phyloP scores from a whole-genome alignment of 2,797 vertebrate genomes.

The Spheniscus humboldti region DNA sequence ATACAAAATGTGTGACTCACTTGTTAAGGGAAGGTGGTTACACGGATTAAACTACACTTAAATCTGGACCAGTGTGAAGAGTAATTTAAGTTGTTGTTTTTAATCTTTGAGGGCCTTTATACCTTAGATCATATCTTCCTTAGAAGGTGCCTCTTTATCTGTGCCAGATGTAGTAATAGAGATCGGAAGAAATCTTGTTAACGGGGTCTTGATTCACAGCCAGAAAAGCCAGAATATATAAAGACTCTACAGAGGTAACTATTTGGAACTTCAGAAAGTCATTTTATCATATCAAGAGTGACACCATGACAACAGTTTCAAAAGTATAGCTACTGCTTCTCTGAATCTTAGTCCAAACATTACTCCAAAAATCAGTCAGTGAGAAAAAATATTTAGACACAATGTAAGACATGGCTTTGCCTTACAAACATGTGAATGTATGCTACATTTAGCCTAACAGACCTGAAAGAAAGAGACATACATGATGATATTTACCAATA shows the following conservation, averaged over 20 bases:
- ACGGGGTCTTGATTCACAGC: neutral
- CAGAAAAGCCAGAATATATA: neutral
- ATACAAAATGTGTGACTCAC: neutral
- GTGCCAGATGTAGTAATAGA: neutral
- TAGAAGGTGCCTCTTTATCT: neutral
- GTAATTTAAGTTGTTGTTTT: neutral
- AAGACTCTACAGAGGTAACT: neutral
- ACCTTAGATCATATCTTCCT: neutral
- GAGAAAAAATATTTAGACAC: neutral
- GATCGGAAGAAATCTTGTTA: neutral
- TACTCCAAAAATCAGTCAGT: neutral
- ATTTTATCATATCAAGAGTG: neutral
- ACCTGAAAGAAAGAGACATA: neutral
- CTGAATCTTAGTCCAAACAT: neutral
- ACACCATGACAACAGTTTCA: neutral
- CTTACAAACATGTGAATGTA: neutral
- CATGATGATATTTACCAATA: neutral
- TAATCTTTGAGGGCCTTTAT: neutral
- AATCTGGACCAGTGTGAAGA: neutral
- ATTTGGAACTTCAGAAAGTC: neutral
- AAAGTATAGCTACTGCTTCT: neutral
- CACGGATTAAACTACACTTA: neutral
- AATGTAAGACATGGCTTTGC: neutral
- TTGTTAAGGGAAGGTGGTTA: neutral
- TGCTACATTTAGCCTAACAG: neutral